phyloP scores from a whole-genome alignment of 2,888 invertebrate genomes.

The Uloborus plumipes region DNA sequence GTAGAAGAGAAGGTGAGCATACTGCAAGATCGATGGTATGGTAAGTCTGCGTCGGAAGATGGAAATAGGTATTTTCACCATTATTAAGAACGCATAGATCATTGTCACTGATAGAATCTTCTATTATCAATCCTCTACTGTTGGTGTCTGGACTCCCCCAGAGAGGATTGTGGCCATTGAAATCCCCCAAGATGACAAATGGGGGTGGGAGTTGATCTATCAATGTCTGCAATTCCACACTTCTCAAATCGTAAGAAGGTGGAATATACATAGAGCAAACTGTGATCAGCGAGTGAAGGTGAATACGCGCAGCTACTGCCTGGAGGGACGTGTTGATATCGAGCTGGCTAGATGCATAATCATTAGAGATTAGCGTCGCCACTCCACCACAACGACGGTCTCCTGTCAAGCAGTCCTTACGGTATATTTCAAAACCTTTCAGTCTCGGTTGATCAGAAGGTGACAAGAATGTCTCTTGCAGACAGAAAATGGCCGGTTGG shows the following conservation, averaged over 20 bases:
- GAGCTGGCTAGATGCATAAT: background rate
- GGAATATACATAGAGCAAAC: background rate
- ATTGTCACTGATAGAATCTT: too few species aligned
- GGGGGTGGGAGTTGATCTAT: background rate
- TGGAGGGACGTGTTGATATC: background rate
- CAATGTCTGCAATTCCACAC: background rate
- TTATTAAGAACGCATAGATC: background rate
- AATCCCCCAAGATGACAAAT: background rate
- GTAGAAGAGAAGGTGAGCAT: too few species aligned
- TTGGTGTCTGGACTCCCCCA: background rate
- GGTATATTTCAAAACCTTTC: background rate
- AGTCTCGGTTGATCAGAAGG: too few species aligned
- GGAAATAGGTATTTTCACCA: background rate
- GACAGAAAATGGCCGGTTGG: background rate
- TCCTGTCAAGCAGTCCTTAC: background rate
- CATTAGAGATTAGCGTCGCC: background rate
- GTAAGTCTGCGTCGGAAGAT: background rate
- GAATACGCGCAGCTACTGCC: background rate
- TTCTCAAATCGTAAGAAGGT: background rate
- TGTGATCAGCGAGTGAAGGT: background rate
- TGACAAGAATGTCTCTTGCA: background rate
- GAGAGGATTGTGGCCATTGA: background rate
- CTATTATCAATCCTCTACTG: background rate
- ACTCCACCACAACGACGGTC: background rate
- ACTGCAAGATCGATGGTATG: background rate